Percentiles rank a stretch among this genome's conserved stretches.
phyloP scores from a whole-genome alignment of 2,888 invertebrate species.

The Drosophila dives region DNA sequence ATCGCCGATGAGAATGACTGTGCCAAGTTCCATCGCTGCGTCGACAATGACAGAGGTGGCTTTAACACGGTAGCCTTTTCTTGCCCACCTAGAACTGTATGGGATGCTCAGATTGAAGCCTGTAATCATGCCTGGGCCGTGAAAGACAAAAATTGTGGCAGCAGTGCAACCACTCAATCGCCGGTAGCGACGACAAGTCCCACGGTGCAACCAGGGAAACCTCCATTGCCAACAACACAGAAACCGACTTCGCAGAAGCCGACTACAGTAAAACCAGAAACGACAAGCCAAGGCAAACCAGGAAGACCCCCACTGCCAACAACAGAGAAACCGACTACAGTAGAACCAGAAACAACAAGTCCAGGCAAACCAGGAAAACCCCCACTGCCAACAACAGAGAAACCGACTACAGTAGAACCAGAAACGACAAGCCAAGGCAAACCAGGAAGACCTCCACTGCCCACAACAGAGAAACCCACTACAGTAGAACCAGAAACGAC shows the following conservation, averaged over 20 bases:
- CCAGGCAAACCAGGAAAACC: neutral
- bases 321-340: neutral
- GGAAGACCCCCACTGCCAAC: neutral
- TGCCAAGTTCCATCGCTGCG: conserved; percentile 87
- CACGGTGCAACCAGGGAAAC: conserved; percentile 13
- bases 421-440: neutral
- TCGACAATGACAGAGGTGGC: conserved; percentile 85
- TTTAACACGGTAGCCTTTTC: conserved; percentile 86
- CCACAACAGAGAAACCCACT: neutral
- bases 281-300: neutral
- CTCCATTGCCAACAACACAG: neutral
- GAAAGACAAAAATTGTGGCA: conserved; percentile 70
- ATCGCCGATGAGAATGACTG: conserved; percentile 85
- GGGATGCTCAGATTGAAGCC: conserved; percentile 86
- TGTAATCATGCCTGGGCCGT: conserved; percentile 85
- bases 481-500: conserved; percentile 3
- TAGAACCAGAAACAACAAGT: neutral
- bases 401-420: neutral
- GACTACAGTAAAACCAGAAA: neutral
- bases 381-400: neutral
- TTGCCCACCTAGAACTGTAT: conserved; percentile 87
- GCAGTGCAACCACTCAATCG: conserved; percentile 39
- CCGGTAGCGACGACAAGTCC: conserved; percentile 35
- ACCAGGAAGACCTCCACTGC: neutral
- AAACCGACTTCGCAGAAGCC: neutral